Evolutionary conservation across 2,888 invertebrate genomes (phyloP), one percentile per base, ranked within the genome.

Genomic region (Lomographa bimaculata): DNA sequence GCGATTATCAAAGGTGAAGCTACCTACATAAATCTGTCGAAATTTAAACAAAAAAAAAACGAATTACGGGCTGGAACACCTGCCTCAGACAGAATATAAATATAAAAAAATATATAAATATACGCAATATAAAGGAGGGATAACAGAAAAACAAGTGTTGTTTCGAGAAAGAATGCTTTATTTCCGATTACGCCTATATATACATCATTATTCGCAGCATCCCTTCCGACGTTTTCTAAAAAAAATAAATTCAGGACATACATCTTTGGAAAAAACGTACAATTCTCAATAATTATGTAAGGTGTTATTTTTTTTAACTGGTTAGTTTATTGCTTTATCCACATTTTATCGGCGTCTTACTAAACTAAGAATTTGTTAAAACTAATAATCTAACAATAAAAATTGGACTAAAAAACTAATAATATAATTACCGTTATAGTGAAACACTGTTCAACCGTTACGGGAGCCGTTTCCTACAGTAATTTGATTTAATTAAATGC

Each of bases 221-320:
- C 54, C 65, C 56, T 57, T 54, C 63, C 29, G 52, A 46, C 9
- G 37, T 65, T 73, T 57, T 54, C 69, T 66, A 63, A 72, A 60
- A 76, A 77, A 76, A 76, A 74, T 70, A 70, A 71, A 66, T 66
- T 72, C 68, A 67, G 65, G 68, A 69, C 65, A 58, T 69, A 74
- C 67, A 72, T 74, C 75, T 77, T 76, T 75, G 76, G 41, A 43
- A 47, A 36, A 57, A 71, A 70, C 56, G 63, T 71, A 64, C 49
- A 48, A 59, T 68, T 60, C 43, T 54, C 29, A 54, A 57, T 14
- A n/a, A n/a, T n/a, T n/a, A n/a, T n/a, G n/a, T n/a, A n/a, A n/a
- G n/a, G n/a, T n/a, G n/a, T n/a, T n/a, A n/a, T n/a, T n/a, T n/a
- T n/a, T n/a, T n/a, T n/a, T n/a, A n/a, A n/a, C n/a, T n/a, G 25